These are phyloP conservation scores for Silurus glanis DNA, from an alignment of 2,113 vertebrate genomes.

Conservation along the genomic window DNA sequence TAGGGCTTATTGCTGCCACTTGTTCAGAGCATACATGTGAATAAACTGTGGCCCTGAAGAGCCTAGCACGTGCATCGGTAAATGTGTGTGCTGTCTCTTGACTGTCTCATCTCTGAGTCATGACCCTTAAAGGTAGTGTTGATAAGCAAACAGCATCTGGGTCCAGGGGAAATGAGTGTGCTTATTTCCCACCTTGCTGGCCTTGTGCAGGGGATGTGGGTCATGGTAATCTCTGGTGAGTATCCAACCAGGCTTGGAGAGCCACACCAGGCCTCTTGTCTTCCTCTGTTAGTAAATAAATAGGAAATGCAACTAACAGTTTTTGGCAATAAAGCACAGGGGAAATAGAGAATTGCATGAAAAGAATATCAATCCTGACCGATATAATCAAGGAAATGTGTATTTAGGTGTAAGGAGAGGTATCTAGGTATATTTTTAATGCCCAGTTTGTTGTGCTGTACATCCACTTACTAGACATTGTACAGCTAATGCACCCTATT, in stretches of 20 bases:
- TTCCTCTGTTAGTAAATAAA: conserved; percentile 70
- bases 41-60: conserved; percentile 62
- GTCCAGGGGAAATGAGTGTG: conserved; percentile 57
- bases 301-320: conserved; percentile 68
- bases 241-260: conserved; percentile 48
- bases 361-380: conserved; percentile 63
- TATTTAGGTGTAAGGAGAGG: no score
- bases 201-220: conserved; percentile 50
- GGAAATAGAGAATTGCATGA: conserved; percentile 64
- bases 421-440: conserved; percentile 10
- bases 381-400: conserved; percentile 50
- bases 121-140: conserved; percentile 70
- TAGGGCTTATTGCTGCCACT: conserved; percentile 33
- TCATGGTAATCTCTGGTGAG: conserved; percentile 55
- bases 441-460: conserved; percentile 9
- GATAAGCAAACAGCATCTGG: conserved; percentile 60
- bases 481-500: conserved; percentile 23
- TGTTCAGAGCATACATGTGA: background rate
- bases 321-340: conserved; percentile 60
- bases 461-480: conserved; percentile 17
- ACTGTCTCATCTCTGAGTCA: conserved; percentile 51
- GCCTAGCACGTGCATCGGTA: conserved; percentile 38
- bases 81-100: conserved; percentile 45
- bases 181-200: conserved; percentile 67
- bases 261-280: conserved; percentile 51